Evolutionary conservation across 2,888 invertebrate genomes (phyloP), one percentile per base, ranked within the genome.

Genomic region (Perdita meconis): DNA sequence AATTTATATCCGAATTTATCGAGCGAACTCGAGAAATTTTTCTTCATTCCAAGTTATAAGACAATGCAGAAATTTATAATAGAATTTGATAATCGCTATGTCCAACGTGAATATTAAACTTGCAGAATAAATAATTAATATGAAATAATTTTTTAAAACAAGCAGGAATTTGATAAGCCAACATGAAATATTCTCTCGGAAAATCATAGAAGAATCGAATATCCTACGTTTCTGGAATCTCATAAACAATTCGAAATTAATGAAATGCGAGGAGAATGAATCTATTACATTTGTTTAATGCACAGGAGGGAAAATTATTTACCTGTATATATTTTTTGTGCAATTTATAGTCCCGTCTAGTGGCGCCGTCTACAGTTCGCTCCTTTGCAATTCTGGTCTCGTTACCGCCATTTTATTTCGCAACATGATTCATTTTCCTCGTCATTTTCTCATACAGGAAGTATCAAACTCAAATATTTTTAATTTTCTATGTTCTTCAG

Each of bases 331-430:
- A 51, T 1, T 8, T 36, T 38, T 8, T 34, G 26, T 38, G 13
- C 16, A 50, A 19, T 42, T 74, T 3, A 19, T 12, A 30, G 22
- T 73, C 66, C 84, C 84, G 73, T 60, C 56, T 30, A 19, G 81
- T 84, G 84, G 83, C 83, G 84, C 83, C 84, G 42, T 57, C 84
- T 85, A 42, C 50, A 56, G 56, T 78, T 73, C 70, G 42, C 64
- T 63, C 73, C 50, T 69, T 79, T 51, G 63, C 51, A 66, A 59
- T 59, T 13, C 36, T 22, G 50, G 16, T 47, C 63, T 64, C 67
- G n/a, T 44, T 71, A 64, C 85, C 86, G 82, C 88, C 89, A 88
- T 88, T 89, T 88, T 88, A 79, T 82, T 81, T 78, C 60, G 59
- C 55, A 74, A 74, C 81, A 59, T 75, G 68, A 83, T 30, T 59